Evolutionary conservation across 53 echinoderm and acorn worm species (phyloP), one percentile per base, ranked within the genome.

Genomic region (Arbacia lixula): DNA sequence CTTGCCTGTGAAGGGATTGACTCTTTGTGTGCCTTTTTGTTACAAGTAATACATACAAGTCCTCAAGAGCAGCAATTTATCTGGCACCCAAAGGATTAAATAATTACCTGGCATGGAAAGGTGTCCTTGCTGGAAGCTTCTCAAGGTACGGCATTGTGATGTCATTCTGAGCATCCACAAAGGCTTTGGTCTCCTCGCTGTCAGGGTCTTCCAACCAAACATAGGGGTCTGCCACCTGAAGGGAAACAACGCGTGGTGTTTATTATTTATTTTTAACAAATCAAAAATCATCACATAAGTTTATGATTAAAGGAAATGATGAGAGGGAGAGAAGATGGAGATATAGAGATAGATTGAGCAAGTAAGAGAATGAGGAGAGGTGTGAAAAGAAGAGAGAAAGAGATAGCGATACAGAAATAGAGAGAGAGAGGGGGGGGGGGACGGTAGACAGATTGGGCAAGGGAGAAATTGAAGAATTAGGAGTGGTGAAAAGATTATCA

Each of bases 131-230:
- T 40, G 69, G 62, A 49, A 93, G 87, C 56, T 96, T 93, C 80
- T 93, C 93, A 33, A 96, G 60, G 55, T 90, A 96, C 0, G 96
- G 96, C 93, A 93, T 89, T 6, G 93, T 93, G 35, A 96, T 66
- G 34, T 91, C 66, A 66, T 96, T 96, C 88, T 96, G 96, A 14
- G 91, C 91, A 29, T 96, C 93, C 14, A 96, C 96, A 84, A 96
- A 96, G 22, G 96, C 90, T 69, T 96, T 91, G 42, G 96, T 96
- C 53, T 93, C 96, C 32, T 96, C 91, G 19, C 91, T 79, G 63
- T 96, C 96, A 52, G 96, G 96, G 64, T 96, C 96, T 60, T 96
- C 96, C 66, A 93, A 33, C 96, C 96, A 96, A 1, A 83, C 87
- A 68, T 96, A 96, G 1, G 96, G 96, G 71, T 96, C 96, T 3